Percentiles rank a stretch among this genome's conserved stretches.
phyloP scores from a whole-genome alignment of 2,113 vertebrate genomes.

The Carettochelys insculpta region DNA sequence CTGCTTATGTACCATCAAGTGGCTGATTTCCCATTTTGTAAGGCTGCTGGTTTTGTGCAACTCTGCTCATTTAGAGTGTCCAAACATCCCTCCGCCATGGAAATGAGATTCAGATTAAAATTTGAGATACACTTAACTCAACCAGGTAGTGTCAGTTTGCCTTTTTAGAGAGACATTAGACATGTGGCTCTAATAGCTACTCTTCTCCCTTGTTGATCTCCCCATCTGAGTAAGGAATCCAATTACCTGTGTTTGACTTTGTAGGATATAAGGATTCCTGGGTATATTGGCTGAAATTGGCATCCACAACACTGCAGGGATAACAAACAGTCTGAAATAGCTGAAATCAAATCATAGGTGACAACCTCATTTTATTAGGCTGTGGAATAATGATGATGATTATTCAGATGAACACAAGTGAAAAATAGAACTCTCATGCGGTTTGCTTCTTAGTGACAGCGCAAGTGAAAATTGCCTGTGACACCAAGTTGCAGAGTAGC shows the following conservation, averaged over 20 bases:
- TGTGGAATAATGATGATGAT: background rate
- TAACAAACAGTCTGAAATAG: background rate
- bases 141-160: rapidly evolving
- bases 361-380: constrained; percentile 1
- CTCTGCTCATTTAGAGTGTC: background rate
- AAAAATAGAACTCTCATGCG: background rate
- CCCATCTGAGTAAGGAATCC: rapidly evolving
- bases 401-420: constrained; percentile 1
- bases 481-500: background rate
- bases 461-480: background rate
- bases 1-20: background rate
- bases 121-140: background rate
- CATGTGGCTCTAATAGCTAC: background rate
- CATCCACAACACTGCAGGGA: background rate
- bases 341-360: background rate
- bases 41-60: background rate
- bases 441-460: constrained; percentile 10
- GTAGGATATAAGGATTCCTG: background rate
- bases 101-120: background rate
- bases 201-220: background rate
- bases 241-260: background rate
- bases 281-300: background rate
- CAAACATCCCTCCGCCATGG: background rate
- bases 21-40: background rate
- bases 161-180: background rate